Evolutionary conservation across 1,140 invertebrate species (phyloP).

Genomic region (Drosophila arizonae): DNA sequence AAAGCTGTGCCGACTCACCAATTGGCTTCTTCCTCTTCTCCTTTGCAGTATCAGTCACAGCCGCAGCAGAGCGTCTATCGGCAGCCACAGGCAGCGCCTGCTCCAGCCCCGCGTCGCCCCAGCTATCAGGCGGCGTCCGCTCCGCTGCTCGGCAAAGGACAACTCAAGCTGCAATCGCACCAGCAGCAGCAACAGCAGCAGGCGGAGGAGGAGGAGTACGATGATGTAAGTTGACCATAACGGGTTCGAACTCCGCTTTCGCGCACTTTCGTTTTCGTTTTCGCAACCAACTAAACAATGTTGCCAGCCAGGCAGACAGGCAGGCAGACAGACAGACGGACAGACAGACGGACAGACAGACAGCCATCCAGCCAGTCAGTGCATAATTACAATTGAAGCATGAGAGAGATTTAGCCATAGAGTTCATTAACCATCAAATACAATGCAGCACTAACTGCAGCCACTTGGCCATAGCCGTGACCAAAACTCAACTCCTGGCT

Average conservation of each 20-base stretch:
- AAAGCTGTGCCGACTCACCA: neutral
- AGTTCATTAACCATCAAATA: conserved; percentile 66
- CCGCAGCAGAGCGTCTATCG: conserved; percentile 70
- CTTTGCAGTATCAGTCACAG: conserved; percentile 69
- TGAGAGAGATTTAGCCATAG: conserved; percentile 46
- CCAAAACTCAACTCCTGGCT: conserved; percentile 22
- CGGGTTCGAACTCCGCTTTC: conserved; percentile 39
- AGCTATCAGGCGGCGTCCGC: conserved; percentile 48
- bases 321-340: too few species aligned
- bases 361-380: neutral
- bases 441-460: conserved; percentile 11
- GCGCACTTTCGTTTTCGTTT: conserved; percentile 75
- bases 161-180: conserved; percentile 54
- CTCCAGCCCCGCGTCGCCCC: conserved; percentile 61
- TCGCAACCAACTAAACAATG: conserved; percentile 36
- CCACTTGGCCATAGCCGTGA: conserved; percentile 27
- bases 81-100: conserved; percentile 57
- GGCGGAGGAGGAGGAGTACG: conserved; percentile 76
- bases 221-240: conserved; percentile 79
- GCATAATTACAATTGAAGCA: conserved; percentile 76
- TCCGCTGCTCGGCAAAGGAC: conserved; percentile 64
- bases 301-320: conserved; percentile 10
- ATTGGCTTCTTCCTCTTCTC: too few species aligned
- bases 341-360: too few species aligned
- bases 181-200: conserved; percentile 50